Evolutionary conservation across 1,140 invertebrate genomes (phyloP).

Genomic region (Aculops lycopersici): DNA sequence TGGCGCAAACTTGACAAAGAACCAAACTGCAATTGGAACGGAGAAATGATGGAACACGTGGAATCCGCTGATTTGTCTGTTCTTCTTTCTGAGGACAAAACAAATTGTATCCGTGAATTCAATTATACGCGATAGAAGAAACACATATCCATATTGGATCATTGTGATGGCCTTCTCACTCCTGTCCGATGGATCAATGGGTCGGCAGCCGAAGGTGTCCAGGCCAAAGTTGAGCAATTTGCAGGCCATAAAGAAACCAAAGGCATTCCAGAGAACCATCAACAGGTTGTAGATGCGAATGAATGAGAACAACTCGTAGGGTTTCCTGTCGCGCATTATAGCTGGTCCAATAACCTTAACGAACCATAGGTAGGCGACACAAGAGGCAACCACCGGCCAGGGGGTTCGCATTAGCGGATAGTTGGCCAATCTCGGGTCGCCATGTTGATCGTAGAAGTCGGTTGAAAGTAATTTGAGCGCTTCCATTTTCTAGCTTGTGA

Average conservation of each 20-base stretch:
- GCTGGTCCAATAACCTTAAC: constrained; percentile 27
- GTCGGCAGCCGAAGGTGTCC: constrained; percentile 2
- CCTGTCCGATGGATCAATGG: neutral
- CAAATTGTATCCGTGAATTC: constrained; percentile 8
- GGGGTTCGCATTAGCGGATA: constrained; percentile 68
- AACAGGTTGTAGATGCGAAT: constrained; percentile 50
- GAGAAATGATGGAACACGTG: constrained; percentile 52
- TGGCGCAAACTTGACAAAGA: constrained; percentile 2
- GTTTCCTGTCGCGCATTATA: constrained; percentile 40
- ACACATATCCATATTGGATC: constrained; percentile 1
- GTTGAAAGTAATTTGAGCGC: constrained; percentile 1
- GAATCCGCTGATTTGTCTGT: constrained; percentile 48
- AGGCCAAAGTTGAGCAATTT: constrained; percentile 7
- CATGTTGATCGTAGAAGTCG: constrained; percentile 4
- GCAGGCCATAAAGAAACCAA: constrained; percentile 9
- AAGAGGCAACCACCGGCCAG: constrained; percentile 44
- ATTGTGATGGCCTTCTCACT: constrained; percentile 3
- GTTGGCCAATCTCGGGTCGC: constrained; percentile 46
- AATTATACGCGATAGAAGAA: constrained; percentile 1
- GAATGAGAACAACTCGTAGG: constrained; percentile 36
- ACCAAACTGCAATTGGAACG: constrained; percentile 14
- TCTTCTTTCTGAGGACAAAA: constrained; percentile 27
- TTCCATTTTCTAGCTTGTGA: no score
- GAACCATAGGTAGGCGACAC: constrained; percentile 21
- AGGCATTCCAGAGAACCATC: constrained; percentile 21